Conservation (phyloP, 2,888 invertebrate species). For the Lasius fuliginosus region DNA sequence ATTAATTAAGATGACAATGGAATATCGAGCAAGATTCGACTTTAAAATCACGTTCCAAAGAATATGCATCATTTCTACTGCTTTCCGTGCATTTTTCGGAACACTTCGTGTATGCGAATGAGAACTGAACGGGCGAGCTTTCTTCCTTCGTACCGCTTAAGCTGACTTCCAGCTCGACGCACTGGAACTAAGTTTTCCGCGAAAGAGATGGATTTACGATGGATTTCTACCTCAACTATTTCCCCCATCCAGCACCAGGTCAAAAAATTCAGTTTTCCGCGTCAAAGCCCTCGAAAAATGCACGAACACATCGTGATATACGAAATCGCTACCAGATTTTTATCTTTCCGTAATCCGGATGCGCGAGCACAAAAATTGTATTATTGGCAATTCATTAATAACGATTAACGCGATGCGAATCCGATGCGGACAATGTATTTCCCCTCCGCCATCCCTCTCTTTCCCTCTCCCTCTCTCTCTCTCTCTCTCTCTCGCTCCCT, state of each 20-base stretch:
- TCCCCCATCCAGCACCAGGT: conserved; percentile 16
- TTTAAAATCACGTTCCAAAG: conserved; percentile 9
- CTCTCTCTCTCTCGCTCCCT: background rate
- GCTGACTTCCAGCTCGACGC: conserved; percentile 58
- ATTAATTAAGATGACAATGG: conserved; percentile 11
- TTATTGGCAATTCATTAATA: conserved; percentile 36
- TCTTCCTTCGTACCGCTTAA: conserved; percentile 60
- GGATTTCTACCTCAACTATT: conserved; percentile 59
- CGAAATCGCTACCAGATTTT: conserved; percentile 14
- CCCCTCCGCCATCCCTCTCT: background rate
- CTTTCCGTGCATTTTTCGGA: background rate
- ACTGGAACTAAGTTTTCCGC: conserved; percentile 60
- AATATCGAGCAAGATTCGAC: background rate
- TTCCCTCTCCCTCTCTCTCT: too few relatives aligned
- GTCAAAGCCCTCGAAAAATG: conserved; percentile 20
- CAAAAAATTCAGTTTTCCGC: conserved; percentile 55
- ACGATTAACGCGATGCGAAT: conserved; percentile 20
- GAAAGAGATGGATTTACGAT: conserved; percentile 70
- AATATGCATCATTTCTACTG: conserved; percentile 35
- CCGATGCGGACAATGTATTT: background rate
- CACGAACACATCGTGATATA: background rate
- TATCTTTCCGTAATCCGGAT: background rate
- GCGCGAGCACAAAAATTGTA: conserved; percentile 14
- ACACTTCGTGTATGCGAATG: conserved; percentile 22
- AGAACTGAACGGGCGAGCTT: conserved; percentile 42